Base-by-base conservation (phyloP, 2,797 vertebrate species). In the Thaleichthys pacificus region DNA sequence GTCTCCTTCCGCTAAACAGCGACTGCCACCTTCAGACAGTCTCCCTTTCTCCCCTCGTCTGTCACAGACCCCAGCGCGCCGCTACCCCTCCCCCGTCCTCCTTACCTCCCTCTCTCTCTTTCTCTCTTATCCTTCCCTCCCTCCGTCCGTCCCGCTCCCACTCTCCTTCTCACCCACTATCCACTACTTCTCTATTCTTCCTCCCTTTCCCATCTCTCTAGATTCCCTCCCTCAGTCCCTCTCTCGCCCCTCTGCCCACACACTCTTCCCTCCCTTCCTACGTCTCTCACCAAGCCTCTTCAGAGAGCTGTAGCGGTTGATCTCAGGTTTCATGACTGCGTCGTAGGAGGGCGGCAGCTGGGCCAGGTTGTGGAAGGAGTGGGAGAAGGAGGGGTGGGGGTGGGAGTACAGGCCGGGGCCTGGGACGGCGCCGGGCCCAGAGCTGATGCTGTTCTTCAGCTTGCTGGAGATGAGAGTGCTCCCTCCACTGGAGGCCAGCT, bases 311-410 rank as follows among this genome's bases (percentile, higher is more conserved):
- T 96, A 96, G 70, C 95, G 93, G 83, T 80, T 95, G 85, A 95
- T 78, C 78, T 96, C 95, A 0, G 95, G 94, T 68, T 95, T 96
- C 91, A 94, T 86, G 61, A 92, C 88, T 0, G 90, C 79, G 69
- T 96, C 95, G 22, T 96, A 96, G 73, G 95, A 94, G 0, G 95
- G 95, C 22, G 95, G 96, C 79, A 95, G 93, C 78, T 96, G 95
- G 9, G 95, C 95, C 75, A 96, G 93, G 88, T 96, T 95, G 92
- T 97, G 96, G 88, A 96, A 96, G 72, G 96, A 96, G 77, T 96
- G 93, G 0, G 95, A 95, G 86, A 95, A 93, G 73, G 94, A 94
- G 12, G 93, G 85, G 60, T 79, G 85, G 19, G 66, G 77, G 57
- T 92, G 86, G 2, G 92, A 92, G 86, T 24, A 61, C 32, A 24